phyloP scores from a whole-genome alignment of 1,140 invertebrate genomes.

The Rhopalosiphum maidis region DNA sequence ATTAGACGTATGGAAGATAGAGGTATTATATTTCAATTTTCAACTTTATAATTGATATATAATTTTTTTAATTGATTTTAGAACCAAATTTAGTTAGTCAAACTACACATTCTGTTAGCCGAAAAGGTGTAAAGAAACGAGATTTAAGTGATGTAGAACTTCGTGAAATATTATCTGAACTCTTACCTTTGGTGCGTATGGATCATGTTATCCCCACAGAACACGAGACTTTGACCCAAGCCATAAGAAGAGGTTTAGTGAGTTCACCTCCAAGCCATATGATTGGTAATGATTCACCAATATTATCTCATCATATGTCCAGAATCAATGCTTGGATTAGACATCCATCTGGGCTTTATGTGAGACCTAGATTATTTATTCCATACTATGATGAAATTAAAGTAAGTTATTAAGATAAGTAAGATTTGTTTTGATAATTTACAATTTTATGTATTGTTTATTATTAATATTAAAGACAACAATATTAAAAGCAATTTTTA shows the following conservation, averaged over 20 bases:
- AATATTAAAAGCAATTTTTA: not conserved
- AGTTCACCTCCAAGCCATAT: slow-evolving; percentile 86
- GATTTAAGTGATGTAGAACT: slow-evolving; percentile 87
- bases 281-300: slow-evolving; percentile 72
- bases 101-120: slow-evolving; percentile 86
- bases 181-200: slow-evolving; percentile 80
- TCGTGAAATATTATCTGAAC: slow-evolving; percentile 82
- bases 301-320: slow-evolving; percentile 66
- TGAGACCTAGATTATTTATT: slow-evolving; percentile 87
- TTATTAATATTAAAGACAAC: not conserved
- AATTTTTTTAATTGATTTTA: slow-evolving; percentile 63
- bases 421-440: slow-evolving; percentile 7
- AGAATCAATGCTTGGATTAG: slow-evolving; percentile 87
- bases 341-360: slow-evolving; percentile 78
- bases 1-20: slow-evolving; percentile 82
- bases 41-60: slow-evolving; percentile 42
- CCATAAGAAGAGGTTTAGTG: slow-evolving; percentile 84
- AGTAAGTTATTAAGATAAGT: slow-evolving; percentile 64
- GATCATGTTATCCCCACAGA: slow-evolving; percentile 89
- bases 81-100: slow-evolving; percentile 92
- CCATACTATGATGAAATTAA: slow-evolving; percentile 95
- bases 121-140: slow-evolving; percentile 84
- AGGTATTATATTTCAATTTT: slow-evolving; percentile 63
- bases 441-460: not conserved
- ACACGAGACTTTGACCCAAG: slow-evolving; percentile 78